Conservation (phyloP, 2,797 vertebrate species). For the Schizopygopsis malacanthus region DNA sequence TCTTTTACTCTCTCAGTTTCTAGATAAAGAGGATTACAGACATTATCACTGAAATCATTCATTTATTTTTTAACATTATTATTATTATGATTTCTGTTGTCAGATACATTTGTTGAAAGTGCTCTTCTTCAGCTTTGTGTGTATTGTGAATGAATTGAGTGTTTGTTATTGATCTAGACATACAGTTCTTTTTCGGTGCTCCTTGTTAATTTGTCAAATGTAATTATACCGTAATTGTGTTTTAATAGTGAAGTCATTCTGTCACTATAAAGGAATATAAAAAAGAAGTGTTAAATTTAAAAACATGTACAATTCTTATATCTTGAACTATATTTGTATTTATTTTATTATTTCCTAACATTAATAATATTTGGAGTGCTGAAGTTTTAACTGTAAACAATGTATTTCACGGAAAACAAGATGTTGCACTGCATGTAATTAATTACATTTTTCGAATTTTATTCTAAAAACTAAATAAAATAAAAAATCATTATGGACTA, state of each 20-base stretch:
- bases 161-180: slow-evolving; percentile 2
- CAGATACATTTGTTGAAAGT: slow-evolving; percentile 9
- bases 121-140: slow-evolving; percentile 9
- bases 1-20: background rate
- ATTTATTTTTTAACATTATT: background rate
- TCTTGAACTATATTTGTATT: background rate
- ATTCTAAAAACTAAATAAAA: background rate
- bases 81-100: background rate
- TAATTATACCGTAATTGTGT: background rate
- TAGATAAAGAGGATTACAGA: background rate
- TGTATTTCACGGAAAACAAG: background rate
- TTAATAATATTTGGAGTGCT: background rate
- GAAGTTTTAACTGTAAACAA: background rate
- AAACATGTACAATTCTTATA: background rate
- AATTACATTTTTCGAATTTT: background rate
- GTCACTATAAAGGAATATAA: background rate
- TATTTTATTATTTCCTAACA: background rate
- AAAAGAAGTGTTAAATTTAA: background rate
- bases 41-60: background rate
- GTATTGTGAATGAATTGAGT: slow-evolving; percentile 15
- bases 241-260: background rate
- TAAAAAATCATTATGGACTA: too few species aligned
- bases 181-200: background rate
- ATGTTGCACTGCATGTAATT: background rate
- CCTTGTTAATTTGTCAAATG: background rate